A percentile compares a stretch with the other conserved stretches of the same genome.
phyloP scores from a whole-genome alignment of 92 coral and sea anemone species.

The Bergia puertoricense region DNA sequence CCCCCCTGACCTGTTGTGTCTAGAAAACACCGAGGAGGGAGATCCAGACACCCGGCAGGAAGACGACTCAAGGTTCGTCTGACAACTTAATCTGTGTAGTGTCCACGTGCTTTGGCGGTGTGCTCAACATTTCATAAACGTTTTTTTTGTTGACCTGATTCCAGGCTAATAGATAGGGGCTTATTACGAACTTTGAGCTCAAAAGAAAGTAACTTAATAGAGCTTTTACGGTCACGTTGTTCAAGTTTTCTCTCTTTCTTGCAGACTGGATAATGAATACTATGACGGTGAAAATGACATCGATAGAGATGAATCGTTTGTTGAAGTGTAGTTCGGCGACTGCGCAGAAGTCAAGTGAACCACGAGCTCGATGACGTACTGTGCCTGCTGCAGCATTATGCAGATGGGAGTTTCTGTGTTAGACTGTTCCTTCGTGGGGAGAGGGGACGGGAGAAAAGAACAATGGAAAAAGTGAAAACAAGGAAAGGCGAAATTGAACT shows the following conservation, averaged over 20 bases:
- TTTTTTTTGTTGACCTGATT: constrained; percentile 6
- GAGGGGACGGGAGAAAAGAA: neutral
- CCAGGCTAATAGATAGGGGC: too few relatives aligned
- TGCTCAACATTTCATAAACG: neutral
- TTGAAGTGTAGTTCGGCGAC: constrained; percentile 64
- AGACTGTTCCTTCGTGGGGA: neutral
- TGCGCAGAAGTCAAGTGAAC: neutral
- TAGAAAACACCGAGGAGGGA: constrained; percentile 74
- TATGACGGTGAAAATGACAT: constrained; percentile 92
- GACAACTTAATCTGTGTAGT: neutral
- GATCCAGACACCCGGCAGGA: constrained; percentile 79
- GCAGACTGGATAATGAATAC: constrained; percentile 75
- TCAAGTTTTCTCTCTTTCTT: neutral
- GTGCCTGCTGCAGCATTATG: neutral
- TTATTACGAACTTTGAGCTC: too few relatives aligned
- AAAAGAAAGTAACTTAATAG: too few relatives aligned
- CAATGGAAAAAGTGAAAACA: neutral
- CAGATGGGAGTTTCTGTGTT: neutral
- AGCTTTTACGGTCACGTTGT: too few relatives aligned
- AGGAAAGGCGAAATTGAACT: neutral
- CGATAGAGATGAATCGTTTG: constrained; percentile 78
- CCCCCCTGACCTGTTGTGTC: constrained; percentile 93
- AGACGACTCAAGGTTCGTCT: constrained; percentile 75
- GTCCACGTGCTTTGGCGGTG: neutral
- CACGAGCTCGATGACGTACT: too few relatives aligned